Base-by-base conservation (phyloP, 2,888 invertebrate genomes). In the Panzeria rudis region DNA sequence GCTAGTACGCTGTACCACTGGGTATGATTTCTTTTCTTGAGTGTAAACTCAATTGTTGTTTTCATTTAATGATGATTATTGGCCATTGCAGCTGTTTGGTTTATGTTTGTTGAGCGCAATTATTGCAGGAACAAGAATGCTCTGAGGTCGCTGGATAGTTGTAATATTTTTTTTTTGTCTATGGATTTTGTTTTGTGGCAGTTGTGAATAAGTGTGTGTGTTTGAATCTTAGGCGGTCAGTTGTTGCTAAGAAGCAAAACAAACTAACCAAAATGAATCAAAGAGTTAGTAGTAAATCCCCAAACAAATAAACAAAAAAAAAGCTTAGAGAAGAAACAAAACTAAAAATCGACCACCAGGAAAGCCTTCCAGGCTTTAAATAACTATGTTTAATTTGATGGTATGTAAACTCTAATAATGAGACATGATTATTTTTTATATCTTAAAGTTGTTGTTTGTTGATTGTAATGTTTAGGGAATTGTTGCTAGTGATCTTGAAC, bases 321-420 rank as follows among this genome's bases (percentile, higher is more conserved):
- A 29, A 62, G 15, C 0, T 25, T 8, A 2, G 7, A 32, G 44
- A 4, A 41, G 35, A 62, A 41, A 15, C 9, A 44, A 5, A 69
- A 59, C 61, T 59, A 32, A 68, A 80, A 77, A 41, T 56, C 81
- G 82, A 85, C 85, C 85, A 85, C 85, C 85, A 85, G 75, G 85
- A 85, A 82, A 78, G 81, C 85, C 85, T 85, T 62, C 62, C 64
- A 64, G 85, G 81, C 73, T 78, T 82, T 25, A 78, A 85, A 81
- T 78, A 82, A 85, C 85, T 82, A 66, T 78, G 69, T 75, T 85
- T 73, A 78, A 68, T 81, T 81, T 81, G 81, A 81, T 84, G 44
- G 77, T 77, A 84, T 81, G 84, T 73, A 82, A 82, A 85, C 81
- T 72, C 71, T 85, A 75, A 85, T 85, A 85, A 82, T 82, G 85